Percentiles rank a stretch among this genome's conserved stretches.
phyloP scores from a whole-genome alignment of 2,113 vertebrate genomes.

The Lagopus leucura region DNA sequence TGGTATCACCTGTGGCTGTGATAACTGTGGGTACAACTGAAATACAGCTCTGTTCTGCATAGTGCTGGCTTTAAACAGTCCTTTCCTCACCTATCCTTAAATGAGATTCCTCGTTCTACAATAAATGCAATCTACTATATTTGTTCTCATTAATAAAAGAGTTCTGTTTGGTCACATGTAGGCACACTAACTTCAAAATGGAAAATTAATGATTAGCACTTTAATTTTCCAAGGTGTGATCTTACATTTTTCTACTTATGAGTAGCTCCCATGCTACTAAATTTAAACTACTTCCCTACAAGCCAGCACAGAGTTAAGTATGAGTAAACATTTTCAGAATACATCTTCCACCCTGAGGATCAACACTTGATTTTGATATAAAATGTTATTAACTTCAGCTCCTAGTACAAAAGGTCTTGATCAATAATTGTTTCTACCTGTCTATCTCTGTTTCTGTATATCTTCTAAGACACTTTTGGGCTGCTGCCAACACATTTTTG shows the following conservation, averaged over 20 bases:
- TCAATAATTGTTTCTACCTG: constrained; percentile 74
- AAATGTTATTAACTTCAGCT: constrained; percentile 74
- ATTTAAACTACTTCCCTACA: background rate
- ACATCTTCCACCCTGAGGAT: constrained; percentile 44
- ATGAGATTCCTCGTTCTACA: background rate
- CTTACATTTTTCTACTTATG: background rate
- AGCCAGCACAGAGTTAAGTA: background rate
- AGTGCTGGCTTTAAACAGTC: background rate
- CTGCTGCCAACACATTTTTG: constrained; percentile 8
- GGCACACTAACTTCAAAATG: background rate
- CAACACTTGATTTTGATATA: constrained; percentile 71
- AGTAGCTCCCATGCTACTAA: background rate
- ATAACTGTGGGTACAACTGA: background rate
- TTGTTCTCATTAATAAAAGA: background rate
- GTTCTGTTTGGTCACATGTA: background rate
- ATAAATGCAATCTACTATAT: background rate
- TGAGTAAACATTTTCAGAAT: constrained; percentile 55
- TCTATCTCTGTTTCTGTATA: constrained; percentile 52
- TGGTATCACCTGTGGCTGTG: background rate
- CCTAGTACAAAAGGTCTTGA: constrained; percentile 67
- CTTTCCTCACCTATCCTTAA: background rate
- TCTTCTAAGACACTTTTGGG: constrained; percentile 50
- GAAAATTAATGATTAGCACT: background rate
- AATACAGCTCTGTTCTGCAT: background rate
- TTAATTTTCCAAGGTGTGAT: background rate